Base-by-base conservation (phyloP, 2,113 vertebrate species). In the Clarias macrocephalus region DNA sequence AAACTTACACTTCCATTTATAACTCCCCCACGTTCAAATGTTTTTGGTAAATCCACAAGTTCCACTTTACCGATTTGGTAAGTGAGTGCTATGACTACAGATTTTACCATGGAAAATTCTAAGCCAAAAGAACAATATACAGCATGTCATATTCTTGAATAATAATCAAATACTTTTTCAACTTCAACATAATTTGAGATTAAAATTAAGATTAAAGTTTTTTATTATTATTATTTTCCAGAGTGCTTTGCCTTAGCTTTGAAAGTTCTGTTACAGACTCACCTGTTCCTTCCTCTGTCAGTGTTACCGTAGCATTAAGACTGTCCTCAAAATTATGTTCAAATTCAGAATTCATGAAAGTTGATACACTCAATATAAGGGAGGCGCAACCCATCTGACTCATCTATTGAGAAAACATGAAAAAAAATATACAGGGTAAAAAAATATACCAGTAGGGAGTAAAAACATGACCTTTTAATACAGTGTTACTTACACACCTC, bases 201-300 rank as follows among this genome's bases (percentile, higher is more conserved):
- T 68, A 9, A 30, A 30, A 68, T 15, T 66, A 66, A 12, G 10
- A 13, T 28, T 66, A 11, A 66, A 12, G 3, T 66, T 59, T 59
- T 59, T 8, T 48, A 48, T 48, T 48, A 48, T 48, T 48, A 48
- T 48, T 48, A 48, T n/a, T 65, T 65, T 65, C n/a, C 21, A 23
- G 60, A 62, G 63, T n/a, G 10, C 8, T n/a, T 65, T 65, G 63
- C 21, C 60, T 25, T 62, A 23, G 60, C 5, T 25, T 12, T 25
- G 9, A 25, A 42, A 48, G 48, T 48, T 48, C 48, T 52, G 19
- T 37, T 23, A 37, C 28, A 48, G 4, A 70, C 90, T 90, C 83
- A 86, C 95, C 94, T 77, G 95, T 95, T 2, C 93, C 95, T 11
- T 94, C 92, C 52, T 95, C 95, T 82, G 89, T 87, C 62, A 94